Base-by-base conservation (phyloP, 2,888 invertebrate species). In the Protodeltote pygarga region DNA sequence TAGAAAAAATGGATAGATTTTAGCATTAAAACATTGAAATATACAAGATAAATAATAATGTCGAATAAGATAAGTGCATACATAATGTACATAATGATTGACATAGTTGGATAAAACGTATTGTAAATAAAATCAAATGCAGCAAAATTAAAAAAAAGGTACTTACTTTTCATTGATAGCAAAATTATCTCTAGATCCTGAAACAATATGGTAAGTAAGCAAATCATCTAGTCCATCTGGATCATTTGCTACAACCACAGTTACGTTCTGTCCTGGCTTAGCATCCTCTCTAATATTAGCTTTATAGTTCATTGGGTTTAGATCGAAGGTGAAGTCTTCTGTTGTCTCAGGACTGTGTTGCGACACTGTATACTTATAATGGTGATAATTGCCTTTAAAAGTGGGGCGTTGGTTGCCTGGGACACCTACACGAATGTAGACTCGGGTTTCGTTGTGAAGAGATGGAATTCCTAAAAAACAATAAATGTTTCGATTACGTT, bases 331-430 rank as follows among this genome's bases (percentile, higher is more conserved):
- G 25, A 85, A 87, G 41, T 89, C 87, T 55, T 89, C 84, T 24
- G 79, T 83, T 3, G 79, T 78, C 24, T 89, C 83, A 11, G 81
- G 73, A 23, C 69, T 81, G 19, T 78, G 71, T 54, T 87, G 83
- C 3, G 81, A 81, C 5, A 84, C 67, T 0, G 85, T 84, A 17
- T 91, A 89, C 13, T 93, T 92, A 46, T 92, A 90, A 53, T 93
- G 93, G 37, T 94, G 94, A 63, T 94, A 95, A 67, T 95, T 95
- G 0, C 95, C 95, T 64, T 95, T 94, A 69, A 95, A 96, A n/a
- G 95, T 94, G 0, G 96, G 96, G n/a, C 95, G 89, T 67, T 96
- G 95, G 70, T 96, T 96, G 1, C 96, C 96, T 0, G 96, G 95
- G 2, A 96, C 95, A 0, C 96, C 96, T 0, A 96, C 96, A n/a